These are phyloP conservation scores for Triplophysa yarkandensis DNA, from an alignment of 2,797 vertebrate species.

Conservation along the genomic window DNA sequence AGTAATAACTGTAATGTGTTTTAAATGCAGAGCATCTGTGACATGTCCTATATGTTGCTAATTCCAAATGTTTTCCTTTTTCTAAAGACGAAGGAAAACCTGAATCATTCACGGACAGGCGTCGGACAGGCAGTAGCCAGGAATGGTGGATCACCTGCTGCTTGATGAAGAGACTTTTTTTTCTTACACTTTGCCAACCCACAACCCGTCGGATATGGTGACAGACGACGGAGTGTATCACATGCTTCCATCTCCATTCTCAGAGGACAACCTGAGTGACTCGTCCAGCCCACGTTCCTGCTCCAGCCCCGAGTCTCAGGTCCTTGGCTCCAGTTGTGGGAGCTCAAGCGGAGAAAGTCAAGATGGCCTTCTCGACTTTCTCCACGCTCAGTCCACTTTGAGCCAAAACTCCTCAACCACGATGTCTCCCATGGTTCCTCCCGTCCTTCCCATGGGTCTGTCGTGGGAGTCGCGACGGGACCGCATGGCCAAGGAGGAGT, in stretches of 20 bases:
- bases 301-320: constrained; percentile 88
- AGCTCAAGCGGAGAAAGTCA: constrained; percentile 83
- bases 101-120: constrained; percentile 19
- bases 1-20: not conserved
- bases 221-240: constrained; percentile 82
- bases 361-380: constrained; percentile 89
- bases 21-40: not conserved
- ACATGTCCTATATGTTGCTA: not conserved
- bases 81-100: constrained; percentile 1
- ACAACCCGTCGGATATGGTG: constrained; percentile 81
- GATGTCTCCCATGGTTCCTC: constrained; percentile 53
- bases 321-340: constrained; percentile 86
- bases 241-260: constrained; percentile 86
- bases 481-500: constrained; percentile 80
- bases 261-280: constrained; percentile 89
- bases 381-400: constrained; percentile 86
- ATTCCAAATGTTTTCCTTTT: not conserved
- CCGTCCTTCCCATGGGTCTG: constrained; percentile 68
- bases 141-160: constrained; percentile 95
- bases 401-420: constrained; percentile 57
- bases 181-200: constrained; percentile 67
- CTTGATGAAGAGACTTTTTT: constrained; percentile 91
- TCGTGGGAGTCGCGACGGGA: constrained; percentile 80
- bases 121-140: constrained; percentile 49
- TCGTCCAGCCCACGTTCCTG: constrained; percentile 91